Conservation (phyloP, 2,797 vertebrate species). For the Podargus strigoides region DNA sequence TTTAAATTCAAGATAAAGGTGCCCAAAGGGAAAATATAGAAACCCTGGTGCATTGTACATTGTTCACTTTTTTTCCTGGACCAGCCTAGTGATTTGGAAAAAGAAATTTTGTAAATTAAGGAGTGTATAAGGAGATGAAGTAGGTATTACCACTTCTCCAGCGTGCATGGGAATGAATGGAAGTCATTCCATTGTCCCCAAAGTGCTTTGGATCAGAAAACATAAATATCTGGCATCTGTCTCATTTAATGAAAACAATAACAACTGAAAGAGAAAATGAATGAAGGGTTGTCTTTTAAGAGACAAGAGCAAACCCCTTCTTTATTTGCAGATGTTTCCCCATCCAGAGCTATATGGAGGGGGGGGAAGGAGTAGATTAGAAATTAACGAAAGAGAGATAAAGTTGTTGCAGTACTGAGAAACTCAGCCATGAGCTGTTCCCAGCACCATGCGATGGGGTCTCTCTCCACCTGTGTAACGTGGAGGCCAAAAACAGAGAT, state of each 20-base stretch:
- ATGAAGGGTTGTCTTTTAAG: background rate
- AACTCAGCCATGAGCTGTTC: background rate
- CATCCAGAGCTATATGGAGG: background rate
- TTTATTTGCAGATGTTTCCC: conserved; percentile 11
- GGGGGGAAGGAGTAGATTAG: background rate
- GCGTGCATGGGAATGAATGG: background rate
- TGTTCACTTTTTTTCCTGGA: background rate
- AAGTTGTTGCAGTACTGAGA: background rate
- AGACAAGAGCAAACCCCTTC: background rate
- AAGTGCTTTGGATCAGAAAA: background rate
- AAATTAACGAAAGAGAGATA: conserved; percentile 1
- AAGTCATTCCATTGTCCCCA: background rate
- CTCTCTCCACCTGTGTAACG: background rate
- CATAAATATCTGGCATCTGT: background rate
- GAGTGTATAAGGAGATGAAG: background rate
- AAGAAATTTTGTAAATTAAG: background rate
- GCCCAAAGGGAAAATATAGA: conserved; percentile 23
- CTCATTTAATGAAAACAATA: background rate
- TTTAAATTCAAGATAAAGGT: conserved; percentile 38
- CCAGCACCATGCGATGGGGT: background rate
- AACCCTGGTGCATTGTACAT: background rate
- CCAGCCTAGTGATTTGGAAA: background rate
- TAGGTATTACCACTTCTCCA: background rate
- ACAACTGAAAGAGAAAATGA: background rate
- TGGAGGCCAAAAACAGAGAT: background rate